Conservation (phyloP, 1,140 invertebrate genomes). For the Drosophila sproati region DNA sequence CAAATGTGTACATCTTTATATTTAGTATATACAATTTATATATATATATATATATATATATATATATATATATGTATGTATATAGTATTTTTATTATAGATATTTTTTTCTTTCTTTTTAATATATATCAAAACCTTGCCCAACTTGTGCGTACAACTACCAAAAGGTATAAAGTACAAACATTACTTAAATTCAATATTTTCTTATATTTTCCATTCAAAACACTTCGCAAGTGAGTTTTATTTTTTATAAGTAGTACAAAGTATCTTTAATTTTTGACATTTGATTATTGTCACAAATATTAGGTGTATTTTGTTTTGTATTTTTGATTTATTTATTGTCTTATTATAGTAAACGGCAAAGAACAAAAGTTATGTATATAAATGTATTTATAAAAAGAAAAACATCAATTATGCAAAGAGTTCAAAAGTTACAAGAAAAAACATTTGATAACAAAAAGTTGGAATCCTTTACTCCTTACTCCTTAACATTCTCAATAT, state of each 20-base stretch:
- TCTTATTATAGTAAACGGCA: conserved; percentile 28
- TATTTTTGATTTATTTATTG: conserved; percentile 30
- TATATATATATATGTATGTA: conserved; percentile 32
- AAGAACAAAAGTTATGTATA: conserved; percentile 58
- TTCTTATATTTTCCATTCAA: conserved; percentile 26
- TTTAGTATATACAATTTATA: conserved; percentile 39
- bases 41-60: conserved; percentile 35
- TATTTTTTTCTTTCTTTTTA: conserved; percentile 3
- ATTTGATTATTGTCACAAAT: conserved; percentile 57
- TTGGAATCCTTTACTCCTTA: conserved; percentile 11
- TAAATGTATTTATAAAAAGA: conserved; percentile 65
- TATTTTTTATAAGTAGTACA: neutral
- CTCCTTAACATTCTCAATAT: conserved; percentile 41
- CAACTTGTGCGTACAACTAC: conserved; percentile 50
- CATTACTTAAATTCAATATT: conserved; percentile 36
- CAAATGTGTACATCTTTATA: conserved; percentile 23
- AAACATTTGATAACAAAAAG: conserved; percentile 70
- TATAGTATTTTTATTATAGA: conserved; percentile 30
- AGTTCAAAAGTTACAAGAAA: conserved; percentile 71
- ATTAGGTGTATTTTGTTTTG: conserved; percentile 11
- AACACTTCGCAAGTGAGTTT: conserved; percentile 34
- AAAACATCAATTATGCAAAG: conserved; percentile 75
- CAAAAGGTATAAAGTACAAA: conserved; percentile 58
- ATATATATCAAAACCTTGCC: conserved; percentile 51
- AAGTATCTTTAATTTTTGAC: conserved; percentile 5